Evolutionary conservation across 2,113 vertebrate species (phyloP), one percentile per base, ranked within the genome.

Genomic region (Pandion haliaetus): DNA sequence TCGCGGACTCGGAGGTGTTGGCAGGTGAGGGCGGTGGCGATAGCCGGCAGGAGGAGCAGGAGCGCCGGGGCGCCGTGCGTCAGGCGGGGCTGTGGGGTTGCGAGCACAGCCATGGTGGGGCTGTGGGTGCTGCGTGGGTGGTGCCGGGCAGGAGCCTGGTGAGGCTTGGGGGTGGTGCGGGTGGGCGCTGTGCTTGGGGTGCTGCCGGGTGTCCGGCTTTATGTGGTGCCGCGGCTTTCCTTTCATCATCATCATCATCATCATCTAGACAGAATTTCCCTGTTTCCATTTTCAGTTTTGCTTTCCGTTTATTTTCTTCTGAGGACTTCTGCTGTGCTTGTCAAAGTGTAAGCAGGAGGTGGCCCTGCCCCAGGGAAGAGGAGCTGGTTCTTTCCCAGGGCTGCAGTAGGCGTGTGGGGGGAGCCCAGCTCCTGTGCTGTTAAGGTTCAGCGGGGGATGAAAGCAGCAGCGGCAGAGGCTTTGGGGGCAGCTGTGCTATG

Each of bases 271-370:
- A 67, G 26, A 83, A 93, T 88, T 97, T 74, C 34, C 67, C 58
- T 32, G 26, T 50, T 91, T 80, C 54, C 18, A 4, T 76, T 96
- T 95, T 95, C 82, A 66, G 52, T 96, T 97, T 93, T 72, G 28
- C 12, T 92, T 96, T 79, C 34, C 0, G 0, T 80, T 95, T 95
- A 12, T 21, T 29, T 67, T 69, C 25, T 91, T 17, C 15, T 59
- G 18, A 11, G 10, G 6, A 3, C 4, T 85, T 70, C 38, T 54
- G 3, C 45, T 29, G 9, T 59, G 17, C 7, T n/a, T 32, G 17
- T n/a, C 40, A 5, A 12, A 52, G 29, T n/a, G 26, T 71, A 28
- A 58, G 17, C 24, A 3, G 50, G 4, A 25, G n/a, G 12, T 76
- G 40, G 12, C 18, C 3, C 12, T 45, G 16, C 5, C 8, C 7